Conservation (phyloP, 2,797 vertebrate species). For the Poecilia wingei region DNA sequence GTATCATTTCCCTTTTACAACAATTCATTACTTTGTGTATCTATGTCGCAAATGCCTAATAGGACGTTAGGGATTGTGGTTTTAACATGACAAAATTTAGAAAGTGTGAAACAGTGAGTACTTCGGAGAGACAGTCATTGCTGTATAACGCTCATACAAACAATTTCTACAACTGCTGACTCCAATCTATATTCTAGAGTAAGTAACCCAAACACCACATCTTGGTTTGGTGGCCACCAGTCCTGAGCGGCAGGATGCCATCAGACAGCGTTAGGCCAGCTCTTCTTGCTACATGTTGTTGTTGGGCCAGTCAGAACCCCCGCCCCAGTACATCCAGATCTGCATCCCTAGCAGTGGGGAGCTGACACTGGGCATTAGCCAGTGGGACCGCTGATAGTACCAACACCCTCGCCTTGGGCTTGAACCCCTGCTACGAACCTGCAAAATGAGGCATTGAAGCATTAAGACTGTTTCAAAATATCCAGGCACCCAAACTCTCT, state of each 20-base stretch:
- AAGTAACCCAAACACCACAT: slow-evolving; percentile 54
- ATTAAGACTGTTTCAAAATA: slow-evolving; percentile 16
- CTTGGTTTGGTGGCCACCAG: slow-evolving; percentile 60
- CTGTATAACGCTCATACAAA: background rate
- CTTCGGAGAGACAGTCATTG: background rate
- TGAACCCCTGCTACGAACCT: slow-evolving; percentile 39
- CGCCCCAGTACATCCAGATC: slow-evolving; percentile 71
- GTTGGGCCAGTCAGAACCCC: slow-evolving; percentile 72
- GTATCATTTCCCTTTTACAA: background rate
- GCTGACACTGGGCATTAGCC: slow-evolving; percentile 80
- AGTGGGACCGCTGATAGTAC: slow-evolving; percentile 64
- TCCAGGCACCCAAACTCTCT: slow-evolving; percentile 10
- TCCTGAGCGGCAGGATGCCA: slow-evolving; percentile 78
- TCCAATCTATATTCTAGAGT: slow-evolving; percentile 34
- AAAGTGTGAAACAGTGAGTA: background rate
- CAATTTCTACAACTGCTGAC: slow-evolving; percentile 32
- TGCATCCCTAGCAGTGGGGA: slow-evolving; percentile 69
- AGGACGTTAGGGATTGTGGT: background rate
- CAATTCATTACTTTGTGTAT: background rate
- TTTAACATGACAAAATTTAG: background rate
- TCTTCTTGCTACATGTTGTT: slow-evolving; percentile 52
- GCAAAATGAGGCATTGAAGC: slow-evolving; percentile 24
- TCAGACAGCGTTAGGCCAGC: slow-evolving; percentile 79
- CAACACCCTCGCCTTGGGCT: slow-evolving; percentile 64
- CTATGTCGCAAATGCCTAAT: background rate